A percentile compares a stretch with the other conserved stretches of the same genome.
phyloP scores from a whole-genome alignment of 2,888 invertebrate species.

The Cylloceria caligata region DNA sequence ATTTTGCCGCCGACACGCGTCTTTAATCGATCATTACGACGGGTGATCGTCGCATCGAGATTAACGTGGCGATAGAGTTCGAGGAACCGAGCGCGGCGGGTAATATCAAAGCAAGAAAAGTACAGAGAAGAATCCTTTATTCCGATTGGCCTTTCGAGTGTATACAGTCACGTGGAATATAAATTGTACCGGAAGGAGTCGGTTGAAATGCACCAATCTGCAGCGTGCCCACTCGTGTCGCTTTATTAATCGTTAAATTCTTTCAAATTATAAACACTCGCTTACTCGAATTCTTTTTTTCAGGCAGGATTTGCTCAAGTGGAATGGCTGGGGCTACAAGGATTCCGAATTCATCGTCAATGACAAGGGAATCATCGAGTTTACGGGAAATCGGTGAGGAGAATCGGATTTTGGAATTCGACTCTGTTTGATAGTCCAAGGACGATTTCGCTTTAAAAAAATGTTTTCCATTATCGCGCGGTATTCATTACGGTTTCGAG shows the following conservation, averaged over 20 bases:
- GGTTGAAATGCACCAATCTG: slow-evolving; percentile 23
- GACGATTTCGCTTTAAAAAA: neutral
- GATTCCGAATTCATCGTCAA: slow-evolving; percentile 94
- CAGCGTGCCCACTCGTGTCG: too few relatives aligned
- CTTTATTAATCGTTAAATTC: neutral
- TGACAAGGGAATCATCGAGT: slow-evolving; percentile 89
- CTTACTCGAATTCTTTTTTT: too few relatives aligned
- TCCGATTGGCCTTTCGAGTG: neutral
- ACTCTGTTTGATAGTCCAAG: neutral
- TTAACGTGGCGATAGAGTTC: too few relatives aligned
- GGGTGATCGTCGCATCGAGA: too few relatives aligned
- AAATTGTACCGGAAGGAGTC: slow-evolving; percentile 44
- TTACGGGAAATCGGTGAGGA: slow-evolving; percentile 93
- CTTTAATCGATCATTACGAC: neutral
- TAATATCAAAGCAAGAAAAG: neutral
- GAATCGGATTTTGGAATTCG: neutral
- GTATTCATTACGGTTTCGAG: slow-evolving; percentile 4
- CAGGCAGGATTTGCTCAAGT: slow-evolving; percentile 96
- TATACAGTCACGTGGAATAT: slow-evolving; percentile 13
- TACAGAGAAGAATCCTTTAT: neutral
- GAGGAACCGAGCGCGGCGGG: too few relatives aligned
- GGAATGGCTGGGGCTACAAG: slow-evolving; percentile 99
- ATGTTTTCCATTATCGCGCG: slow-evolving; percentile 18
- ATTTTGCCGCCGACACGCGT: neutral
- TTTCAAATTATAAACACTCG: too few relatives aligned